These are phyloP conservation scores for Podarcis muralis DNA, from an alignment of 2,113 vertebrate species.

Conservation along the genomic window DNA sequence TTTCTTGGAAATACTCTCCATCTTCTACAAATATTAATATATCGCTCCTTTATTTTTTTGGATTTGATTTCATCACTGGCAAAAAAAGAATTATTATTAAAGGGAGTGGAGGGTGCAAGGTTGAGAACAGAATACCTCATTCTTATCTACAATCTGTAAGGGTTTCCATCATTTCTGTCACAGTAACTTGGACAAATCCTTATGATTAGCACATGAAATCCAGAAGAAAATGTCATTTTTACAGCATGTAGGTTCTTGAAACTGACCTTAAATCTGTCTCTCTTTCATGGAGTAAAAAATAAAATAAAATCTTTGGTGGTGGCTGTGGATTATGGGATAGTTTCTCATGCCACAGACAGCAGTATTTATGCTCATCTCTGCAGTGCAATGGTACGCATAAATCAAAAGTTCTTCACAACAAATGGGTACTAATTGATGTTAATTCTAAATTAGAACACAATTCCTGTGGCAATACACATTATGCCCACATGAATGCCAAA, in stretches of 20 bases:
- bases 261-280: not conserved
- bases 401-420: not conserved
- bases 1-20: not conserved
- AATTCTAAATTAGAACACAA: constrained; percentile 33
- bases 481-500: constrained; percentile 1
- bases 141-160: not conserved
- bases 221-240: not conserved
- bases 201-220: not conserved
- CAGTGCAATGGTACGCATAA: not conserved
- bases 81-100: no score
- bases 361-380: not conserved
- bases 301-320: constrained; percentile 1
- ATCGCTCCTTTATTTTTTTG: not conserved
- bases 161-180: not conserved
- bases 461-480: constrained; percentile 28
- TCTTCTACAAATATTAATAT: not conserved
- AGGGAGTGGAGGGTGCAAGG: not conserved
- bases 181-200: not conserved
- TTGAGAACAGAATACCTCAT: not conserved
- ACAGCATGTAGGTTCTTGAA: not conserved
- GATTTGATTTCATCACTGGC: not conserved
- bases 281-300: not conserved
- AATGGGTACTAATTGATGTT: constrained; percentile 19
- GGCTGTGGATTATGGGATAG: not conserved
- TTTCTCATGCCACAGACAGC: accelerated